A percentile compares a stretch with the other conserved stretches of the same genome.
Conservation (phyloP, 2,888 invertebrate species). For the Ephialtes manifestator region DNA sequence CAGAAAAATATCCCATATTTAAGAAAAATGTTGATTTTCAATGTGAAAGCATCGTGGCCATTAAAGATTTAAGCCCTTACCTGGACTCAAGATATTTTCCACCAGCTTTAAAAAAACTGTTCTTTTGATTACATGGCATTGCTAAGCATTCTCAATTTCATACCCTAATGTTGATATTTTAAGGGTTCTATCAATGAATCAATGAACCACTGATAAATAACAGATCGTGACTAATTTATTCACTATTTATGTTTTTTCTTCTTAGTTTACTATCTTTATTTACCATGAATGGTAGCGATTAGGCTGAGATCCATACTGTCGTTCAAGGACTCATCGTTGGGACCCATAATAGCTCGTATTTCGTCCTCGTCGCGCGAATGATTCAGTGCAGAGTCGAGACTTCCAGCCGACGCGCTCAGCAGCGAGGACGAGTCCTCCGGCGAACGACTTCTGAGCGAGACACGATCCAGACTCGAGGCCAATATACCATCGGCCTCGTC, state of each 20-base stretch:
- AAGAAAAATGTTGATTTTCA: no score
- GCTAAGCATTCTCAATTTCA: background rate
- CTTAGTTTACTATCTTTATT: conserved; percentile 66
- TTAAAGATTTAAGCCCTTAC: no score
- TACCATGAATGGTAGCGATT: conserved; percentile 86
- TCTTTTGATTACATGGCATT: background rate
- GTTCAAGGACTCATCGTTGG: conserved; percentile 84
- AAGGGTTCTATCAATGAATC: background rate
- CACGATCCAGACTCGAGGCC: conserved; percentile 90
- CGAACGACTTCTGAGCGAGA: conserved; percentile 92
- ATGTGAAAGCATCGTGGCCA: no score
- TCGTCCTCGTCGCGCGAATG: conserved; percentile 95
- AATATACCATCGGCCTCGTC: conserved; percentile 87
- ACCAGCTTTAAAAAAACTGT: background rate
- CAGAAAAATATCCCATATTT: no score
- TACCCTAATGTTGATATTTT: background rate
- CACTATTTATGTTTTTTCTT: background rate
- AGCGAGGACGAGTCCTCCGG: conserved; percentile 91
- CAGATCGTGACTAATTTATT: background rate
- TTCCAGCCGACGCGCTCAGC: conserved; percentile 91
- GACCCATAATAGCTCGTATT: conserved; percentile 89
- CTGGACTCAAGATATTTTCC: no score
- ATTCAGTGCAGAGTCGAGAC: conserved; percentile 95
- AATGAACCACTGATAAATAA: background rate
- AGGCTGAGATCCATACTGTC: conserved; percentile 85